Conservation (phyloP, 2,113 vertebrate genomes). For the Gallinago paraguaiae region DNA sequence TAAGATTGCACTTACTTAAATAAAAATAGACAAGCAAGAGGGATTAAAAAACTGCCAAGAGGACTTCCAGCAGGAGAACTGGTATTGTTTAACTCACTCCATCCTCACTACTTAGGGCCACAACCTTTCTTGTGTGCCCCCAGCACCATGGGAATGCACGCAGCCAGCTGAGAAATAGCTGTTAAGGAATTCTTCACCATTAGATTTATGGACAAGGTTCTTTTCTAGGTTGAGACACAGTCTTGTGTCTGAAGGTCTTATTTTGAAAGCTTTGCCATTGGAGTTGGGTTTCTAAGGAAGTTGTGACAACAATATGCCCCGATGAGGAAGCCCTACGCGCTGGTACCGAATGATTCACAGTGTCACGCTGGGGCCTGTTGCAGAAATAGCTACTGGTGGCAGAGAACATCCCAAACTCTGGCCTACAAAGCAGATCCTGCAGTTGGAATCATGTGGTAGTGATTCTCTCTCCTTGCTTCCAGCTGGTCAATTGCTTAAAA, state of each 20-base stretch:
- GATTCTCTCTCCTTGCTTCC: not conserved
- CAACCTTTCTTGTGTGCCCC: not conserved
- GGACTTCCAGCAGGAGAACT: not conserved
- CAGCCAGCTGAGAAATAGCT: not conserved
- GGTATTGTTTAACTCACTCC: not conserved
- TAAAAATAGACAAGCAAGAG: not conserved
- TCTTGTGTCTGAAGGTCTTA: not conserved
- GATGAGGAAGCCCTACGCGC: not conserved
- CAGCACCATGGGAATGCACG: fast-evolving
- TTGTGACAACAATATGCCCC: not conserved
- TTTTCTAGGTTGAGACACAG: not conserved
- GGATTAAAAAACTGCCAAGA: not conserved
- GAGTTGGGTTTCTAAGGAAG: not conserved
- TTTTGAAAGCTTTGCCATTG: not conserved
- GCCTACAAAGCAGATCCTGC: not conserved
- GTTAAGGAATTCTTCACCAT: not conserved
- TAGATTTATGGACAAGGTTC: not conserved
- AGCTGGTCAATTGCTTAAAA: slow-evolving; percentile 22
- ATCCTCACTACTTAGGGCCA: fast-evolving
- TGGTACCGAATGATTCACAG: not conserved
- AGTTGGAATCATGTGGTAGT: not conserved
- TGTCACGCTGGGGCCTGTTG: not conserved
- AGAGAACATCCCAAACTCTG: slow-evolving; percentile 11
- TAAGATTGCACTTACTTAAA: not conserved
- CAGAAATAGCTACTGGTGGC: slow-evolving; percentile 27